Conservation (phyloP, 2,797 vertebrate species). For the Notamacropus eugenii region DNA sequence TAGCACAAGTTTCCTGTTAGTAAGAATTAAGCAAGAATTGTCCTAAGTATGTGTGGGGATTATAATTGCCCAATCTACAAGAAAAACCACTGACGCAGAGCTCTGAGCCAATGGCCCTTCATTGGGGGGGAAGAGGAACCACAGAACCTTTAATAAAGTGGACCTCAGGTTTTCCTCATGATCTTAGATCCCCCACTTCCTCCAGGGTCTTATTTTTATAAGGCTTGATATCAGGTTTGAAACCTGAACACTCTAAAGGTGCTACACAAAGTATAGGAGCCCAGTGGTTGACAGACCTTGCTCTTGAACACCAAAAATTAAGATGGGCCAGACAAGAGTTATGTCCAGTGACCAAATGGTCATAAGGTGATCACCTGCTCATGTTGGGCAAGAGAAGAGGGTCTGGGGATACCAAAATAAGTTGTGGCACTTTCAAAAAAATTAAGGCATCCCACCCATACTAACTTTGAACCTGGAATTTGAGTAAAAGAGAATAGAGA, state of each 20-base stretch:
- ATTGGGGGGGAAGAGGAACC: too few relatives aligned
- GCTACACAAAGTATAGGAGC: background rate
- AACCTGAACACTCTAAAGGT: background rate
- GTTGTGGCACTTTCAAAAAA: background rate
- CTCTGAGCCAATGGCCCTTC: too few relatives aligned
- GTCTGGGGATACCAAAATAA: background rate
- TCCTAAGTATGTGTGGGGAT: background rate
- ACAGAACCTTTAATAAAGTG: too few relatives aligned
- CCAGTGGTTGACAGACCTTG: background rate
- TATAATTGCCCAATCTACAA: too few relatives aligned
- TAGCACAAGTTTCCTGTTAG: background rate
- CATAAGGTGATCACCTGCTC: background rate
- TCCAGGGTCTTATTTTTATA: too few relatives aligned
- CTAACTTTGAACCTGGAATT: background rate
- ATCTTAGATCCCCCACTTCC: too few relatives aligned
- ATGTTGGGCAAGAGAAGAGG: background rate
- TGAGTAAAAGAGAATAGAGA: background rate
- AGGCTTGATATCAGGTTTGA: background rate
- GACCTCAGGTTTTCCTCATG: too few relatives aligned
- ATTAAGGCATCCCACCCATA: background rate
- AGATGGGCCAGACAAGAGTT: background rate
- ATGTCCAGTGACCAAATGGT: background rate
- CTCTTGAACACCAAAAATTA: background rate
- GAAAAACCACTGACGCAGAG: too few relatives aligned
- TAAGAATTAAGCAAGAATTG: background rate